phyloP scores from a whole-genome alignment of 2,797 vertebrate genomes.

The Nyctalus aviator region DNA sequence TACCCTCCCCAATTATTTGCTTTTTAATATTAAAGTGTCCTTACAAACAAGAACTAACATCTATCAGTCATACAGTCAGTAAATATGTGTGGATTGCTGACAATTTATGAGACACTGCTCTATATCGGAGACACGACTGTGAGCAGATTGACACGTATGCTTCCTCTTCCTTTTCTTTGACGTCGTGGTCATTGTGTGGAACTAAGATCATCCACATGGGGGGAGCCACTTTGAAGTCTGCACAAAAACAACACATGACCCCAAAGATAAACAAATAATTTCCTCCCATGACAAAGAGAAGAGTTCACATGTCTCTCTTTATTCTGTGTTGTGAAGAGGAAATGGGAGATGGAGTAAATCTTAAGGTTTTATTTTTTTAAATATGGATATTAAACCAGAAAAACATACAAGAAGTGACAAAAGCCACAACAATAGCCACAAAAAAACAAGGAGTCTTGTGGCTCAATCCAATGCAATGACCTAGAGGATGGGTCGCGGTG shows the following conservation, averaged over 20 bases:
- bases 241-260: neutral
- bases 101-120: neutral
- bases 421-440: neutral
- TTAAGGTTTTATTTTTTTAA: neutral
- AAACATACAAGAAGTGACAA: constrained; percentile 6
- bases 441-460: neutral
- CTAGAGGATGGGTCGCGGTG: accelerated
- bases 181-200: neutral
- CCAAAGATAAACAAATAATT: neutral
- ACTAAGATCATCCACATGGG: neutral
- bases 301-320: neutral
- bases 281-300: neutral
- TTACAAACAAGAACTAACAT: neutral
- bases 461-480: too few relatives aligned
- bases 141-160: neutral
- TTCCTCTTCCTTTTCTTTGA: neutral
- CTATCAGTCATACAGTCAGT: neutral
- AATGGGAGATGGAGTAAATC: neutral
- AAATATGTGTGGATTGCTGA: neutral
- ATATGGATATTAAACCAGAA: neutral
- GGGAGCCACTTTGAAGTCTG: neutral
- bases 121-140: neutral
- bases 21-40: neutral
- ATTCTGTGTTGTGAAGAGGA: neutral
- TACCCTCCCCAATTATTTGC: neutral